Base-by-base conservation (phyloP, 2,113 vertebrate genomes). In the Azemiops feae region DNA sequence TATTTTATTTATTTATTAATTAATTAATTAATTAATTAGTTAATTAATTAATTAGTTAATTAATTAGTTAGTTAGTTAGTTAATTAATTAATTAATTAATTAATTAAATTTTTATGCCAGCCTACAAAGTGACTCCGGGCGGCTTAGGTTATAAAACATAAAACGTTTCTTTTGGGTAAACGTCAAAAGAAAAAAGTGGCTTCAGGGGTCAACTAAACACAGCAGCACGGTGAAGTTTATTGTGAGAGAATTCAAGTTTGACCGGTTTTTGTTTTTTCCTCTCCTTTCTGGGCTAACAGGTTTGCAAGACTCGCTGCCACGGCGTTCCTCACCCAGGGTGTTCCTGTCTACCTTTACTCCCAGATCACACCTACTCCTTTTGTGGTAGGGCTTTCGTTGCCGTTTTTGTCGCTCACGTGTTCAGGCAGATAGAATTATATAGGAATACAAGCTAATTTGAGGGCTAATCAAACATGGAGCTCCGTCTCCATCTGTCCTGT, bases 301-400 rank as follows among this genome's bases (percentile, higher is more conserved):
- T 81, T 81, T 81, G 74, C 74, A 22, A 81, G 74, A 9, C 74
- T 81, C 34, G 0, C 74, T 9, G 74, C 74, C 34, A 81, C 74
- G 0, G 3, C 34, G 0, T 81, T 81, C 34, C 1, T 81, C 18
- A 43, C 18, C 34, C 74, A 81, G 34, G 7, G 34, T 0, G 3
- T 81, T 81, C 74, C 74, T 22, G 74, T 81, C n/a, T 43, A 81
- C 34, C 34, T 81, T 43, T 81, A 43, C 34, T 81, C 74, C 34
- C 34, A 43, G 7, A 43, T 43, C 74, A 81, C 34, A 81, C 74
- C 74, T 0, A 81, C 74, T 81, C 74, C 74, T 9, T 81, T 81
- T 81, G 74, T 81, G 34, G 74, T 81, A 81, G 34, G 74, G 1
- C 43, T 81, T 43, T 5, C 30, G 2, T 69, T 81, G 69, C 8